Evolutionary conservation across 1,140 invertebrate species (phyloP), one percentile per base, ranked within the genome.

Genomic region (Myzus persicae): DNA sequence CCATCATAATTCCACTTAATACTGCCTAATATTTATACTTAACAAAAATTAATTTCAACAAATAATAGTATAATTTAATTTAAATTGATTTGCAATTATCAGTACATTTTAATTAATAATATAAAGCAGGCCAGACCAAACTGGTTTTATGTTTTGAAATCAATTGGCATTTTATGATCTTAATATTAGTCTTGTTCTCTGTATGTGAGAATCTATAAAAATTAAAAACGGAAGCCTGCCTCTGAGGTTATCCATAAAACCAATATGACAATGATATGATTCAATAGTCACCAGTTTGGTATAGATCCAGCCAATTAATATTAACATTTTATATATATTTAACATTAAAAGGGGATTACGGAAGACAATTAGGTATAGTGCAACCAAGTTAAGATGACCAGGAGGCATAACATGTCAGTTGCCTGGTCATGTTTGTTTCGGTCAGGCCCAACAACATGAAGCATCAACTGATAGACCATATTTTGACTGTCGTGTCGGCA

Each of bases 1-100:
- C 40, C 22, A 42, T 82, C 22, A 81, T 81, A 92, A 92, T 84
- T 82, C 26, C 67, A 82, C 36, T 92, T 92, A 92, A 92, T 76
- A 92, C 67, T 51, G 91, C 44, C 76, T 51, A 48, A 26, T 40
- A 48, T 36, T 81, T 92, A 81, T 81, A 92, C 26, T 82, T 92
- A 82, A 92, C 76, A 92, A 92, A 91, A 82, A 91, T 82, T 44
- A 48, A 92, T 51, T 92, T 92, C 76, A 92, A 92, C 91, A 92
- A 92, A 38, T 82, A 92, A 92, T 46, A 82, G 44, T 81, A 48
- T 46, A 92, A 84, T 82, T 84, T 82, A 24, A 24, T 92, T 82
- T 38, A 84, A 92, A 92, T 82, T 82, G 76, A 84, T 92, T 92
- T 92, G 46, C 76, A 82, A 84, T 92, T 84, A 82, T 92, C 91